phyloP scores from a whole-genome alignment of 2,113 vertebrate genomes.

The Mirza zaza region DNA sequence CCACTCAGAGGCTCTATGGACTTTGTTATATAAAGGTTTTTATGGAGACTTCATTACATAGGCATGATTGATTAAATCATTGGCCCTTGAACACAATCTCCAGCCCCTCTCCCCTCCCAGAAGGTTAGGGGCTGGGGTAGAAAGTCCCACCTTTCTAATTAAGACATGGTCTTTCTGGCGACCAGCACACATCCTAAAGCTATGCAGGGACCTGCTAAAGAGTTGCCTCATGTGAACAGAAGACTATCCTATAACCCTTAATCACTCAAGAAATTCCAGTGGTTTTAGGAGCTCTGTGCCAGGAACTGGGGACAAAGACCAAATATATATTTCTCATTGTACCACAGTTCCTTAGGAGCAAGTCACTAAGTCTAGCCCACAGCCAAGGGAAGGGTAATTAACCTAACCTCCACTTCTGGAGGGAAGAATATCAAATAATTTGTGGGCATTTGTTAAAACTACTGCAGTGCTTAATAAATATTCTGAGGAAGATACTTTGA shows the following conservation, averaged over 20 bases:
- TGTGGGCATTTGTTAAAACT: not conserved
- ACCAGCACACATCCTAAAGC: not conserved
- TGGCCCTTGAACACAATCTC: not conserved
- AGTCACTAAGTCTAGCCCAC: too few species aligned
- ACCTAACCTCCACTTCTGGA: not conserved
- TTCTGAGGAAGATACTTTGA: not conserved
- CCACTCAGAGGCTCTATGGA: fast-evolving
- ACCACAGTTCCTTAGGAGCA: not conserved
- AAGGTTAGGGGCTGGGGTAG: not conserved
- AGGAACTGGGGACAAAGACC: not conserved
- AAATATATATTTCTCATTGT: not conserved
- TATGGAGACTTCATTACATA: not conserved
- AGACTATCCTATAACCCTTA: not conserved
- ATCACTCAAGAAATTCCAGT: not conserved
- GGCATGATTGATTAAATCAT: not conserved
- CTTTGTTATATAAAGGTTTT: not conserved
- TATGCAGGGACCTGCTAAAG: not conserved
- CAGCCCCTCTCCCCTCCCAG: not conserved
- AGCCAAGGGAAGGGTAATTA: fast-evolving
- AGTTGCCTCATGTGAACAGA: not conserved
- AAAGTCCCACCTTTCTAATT: not conserved
- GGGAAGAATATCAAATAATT: not conserved
- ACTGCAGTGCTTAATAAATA: not conserved
- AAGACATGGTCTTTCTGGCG: not conserved
- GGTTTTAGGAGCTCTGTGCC: not conserved